Evolutionary conservation across 2,888 invertebrate species (phyloP).

Genomic region (Eustalomyia histrio): DNA sequence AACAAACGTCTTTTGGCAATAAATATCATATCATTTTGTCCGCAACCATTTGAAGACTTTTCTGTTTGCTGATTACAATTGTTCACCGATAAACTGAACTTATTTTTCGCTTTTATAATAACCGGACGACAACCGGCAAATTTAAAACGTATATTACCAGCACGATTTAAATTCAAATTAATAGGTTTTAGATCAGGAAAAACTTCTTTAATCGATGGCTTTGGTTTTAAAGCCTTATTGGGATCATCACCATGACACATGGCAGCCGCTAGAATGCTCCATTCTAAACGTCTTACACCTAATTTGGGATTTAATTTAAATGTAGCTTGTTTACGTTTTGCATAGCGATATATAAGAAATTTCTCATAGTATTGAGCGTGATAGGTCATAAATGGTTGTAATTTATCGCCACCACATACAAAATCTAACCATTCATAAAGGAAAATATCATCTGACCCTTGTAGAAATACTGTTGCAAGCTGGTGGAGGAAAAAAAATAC

Average conservation of each 20-base stretch:
- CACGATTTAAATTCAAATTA: constrained; percentile 72
- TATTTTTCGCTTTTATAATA: constrained; percentile 72
- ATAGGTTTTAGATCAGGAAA: constrained; percentile 72
- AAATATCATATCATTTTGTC: constrained; percentile 72
- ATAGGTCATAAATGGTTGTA: constrained; percentile 77
- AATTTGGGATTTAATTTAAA: constrained; percentile 73
- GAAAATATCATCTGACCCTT: constrained; percentile 76
- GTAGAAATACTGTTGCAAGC: constrained; percentile 75
- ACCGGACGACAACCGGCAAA: constrained; percentile 77
- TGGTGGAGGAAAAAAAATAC: constrained; percentile 39
- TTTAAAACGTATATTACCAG: constrained; percentile 77
- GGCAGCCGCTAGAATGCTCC: constrained; percentile 73
- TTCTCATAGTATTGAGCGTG: constrained; percentile 73
- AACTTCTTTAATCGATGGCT: constrained; percentile 69
- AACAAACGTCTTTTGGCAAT: constrained; percentile 76
- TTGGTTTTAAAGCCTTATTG: constrained; percentile 71
- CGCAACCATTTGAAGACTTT: constrained; percentile 36
- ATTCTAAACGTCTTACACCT: constrained; percentile 74
- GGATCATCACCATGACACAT: constrained; percentile 77
- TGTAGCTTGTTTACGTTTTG: constrained; percentile 68
- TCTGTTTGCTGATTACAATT: background rate
- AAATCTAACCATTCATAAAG: constrained; percentile 78
- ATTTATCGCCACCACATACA: constrained; percentile 74
- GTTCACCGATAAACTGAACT: constrained; percentile 44
- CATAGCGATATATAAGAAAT: constrained; percentile 68